These are phyloP conservation scores for Drosophila fuyamai DNA, from an alignment of 1,140 invertebrate genomes.

Conservation along the genomic window DNA sequence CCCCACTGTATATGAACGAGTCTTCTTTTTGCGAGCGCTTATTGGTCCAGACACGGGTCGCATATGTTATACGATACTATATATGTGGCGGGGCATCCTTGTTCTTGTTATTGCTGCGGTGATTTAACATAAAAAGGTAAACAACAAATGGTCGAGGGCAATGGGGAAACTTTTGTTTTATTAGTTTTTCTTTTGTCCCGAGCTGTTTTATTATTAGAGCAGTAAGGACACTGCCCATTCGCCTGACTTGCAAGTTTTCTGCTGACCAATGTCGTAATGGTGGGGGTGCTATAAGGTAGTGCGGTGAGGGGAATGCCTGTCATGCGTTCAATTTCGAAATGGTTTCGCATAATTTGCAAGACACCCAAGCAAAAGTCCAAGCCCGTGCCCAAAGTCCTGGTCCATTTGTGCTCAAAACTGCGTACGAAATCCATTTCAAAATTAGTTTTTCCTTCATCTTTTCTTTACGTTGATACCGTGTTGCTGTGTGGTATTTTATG, in stretches of 20 bases:
- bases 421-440: conserved; percentile 83
- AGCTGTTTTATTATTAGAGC: conserved; percentile 74
- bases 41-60: conserved; percentile 79
- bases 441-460: conserved; percentile 63
- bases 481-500: conserved; percentile 70
- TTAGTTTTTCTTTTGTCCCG: conserved; percentile 80
- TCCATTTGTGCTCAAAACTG: conserved; percentile 82
- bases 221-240: conserved; percentile 52
- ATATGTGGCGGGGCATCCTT: conserved; percentile 35
- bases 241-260: conserved; percentile 81
- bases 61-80: conserved; percentile 54
- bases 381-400: conserved; percentile 34
- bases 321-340: conserved; percentile 84
- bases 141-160: conserved; percentile 38
- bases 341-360: conserved; percentile 84
- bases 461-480: conserved; percentile 28
- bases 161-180: conserved; percentile 77
- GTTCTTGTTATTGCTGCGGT: conserved; percentile 60
- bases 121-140: conserved; percentile 83
- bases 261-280: conserved; percentile 80
- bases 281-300: conserved; percentile 14
- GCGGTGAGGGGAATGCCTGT: conserved; percentile 28
- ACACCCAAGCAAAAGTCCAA: conserved; percentile 39
- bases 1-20: not conserved
- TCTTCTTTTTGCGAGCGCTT: conserved; percentile 67